phyloP scores from a whole-genome alignment of 2,113 vertebrate species.

The Cebus imitator region DNA sequence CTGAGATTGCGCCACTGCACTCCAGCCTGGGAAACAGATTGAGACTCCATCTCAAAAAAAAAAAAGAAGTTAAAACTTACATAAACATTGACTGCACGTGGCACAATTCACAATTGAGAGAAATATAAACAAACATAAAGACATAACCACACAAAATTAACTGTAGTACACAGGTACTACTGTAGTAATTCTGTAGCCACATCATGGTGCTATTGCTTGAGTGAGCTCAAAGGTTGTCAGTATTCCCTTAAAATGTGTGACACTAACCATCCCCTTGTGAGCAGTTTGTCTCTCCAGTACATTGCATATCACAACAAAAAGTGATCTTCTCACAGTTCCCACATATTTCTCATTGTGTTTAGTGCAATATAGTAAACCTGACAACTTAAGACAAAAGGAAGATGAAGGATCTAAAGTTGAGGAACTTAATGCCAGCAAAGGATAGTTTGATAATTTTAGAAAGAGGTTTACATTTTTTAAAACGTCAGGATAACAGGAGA shows the following conservation, averaged over 20 bases:
- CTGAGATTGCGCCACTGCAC: too few relatives aligned
- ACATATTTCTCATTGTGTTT: background rate
- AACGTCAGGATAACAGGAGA: background rate
- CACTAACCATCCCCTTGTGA: background rate
- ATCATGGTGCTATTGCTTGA: background rate
- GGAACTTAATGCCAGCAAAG: background rate
- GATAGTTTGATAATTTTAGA: background rate
- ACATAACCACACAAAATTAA: background rate
- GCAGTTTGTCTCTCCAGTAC: background rate
- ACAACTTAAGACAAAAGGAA: background rate
- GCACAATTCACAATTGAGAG: background rate
- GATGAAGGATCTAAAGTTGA: background rate
- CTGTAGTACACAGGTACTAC: background rate
- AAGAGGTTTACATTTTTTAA: background rate
- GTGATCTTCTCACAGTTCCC: background rate
- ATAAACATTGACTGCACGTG: background rate
- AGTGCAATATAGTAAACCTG: background rate
- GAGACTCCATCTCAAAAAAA: too few relatives aligned
- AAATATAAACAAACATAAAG: background rate
- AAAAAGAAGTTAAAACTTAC: background rate
- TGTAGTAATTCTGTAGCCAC: background rate
- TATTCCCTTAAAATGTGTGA: background rate
- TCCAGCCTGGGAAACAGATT: too few relatives aligned
- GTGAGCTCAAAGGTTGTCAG: background rate
- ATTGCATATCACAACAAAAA: background rate